Evolutionary conservation across 1,140 invertebrate genomes (phyloP).

Genomic region (Drosophila rhopaloa): DNA sequence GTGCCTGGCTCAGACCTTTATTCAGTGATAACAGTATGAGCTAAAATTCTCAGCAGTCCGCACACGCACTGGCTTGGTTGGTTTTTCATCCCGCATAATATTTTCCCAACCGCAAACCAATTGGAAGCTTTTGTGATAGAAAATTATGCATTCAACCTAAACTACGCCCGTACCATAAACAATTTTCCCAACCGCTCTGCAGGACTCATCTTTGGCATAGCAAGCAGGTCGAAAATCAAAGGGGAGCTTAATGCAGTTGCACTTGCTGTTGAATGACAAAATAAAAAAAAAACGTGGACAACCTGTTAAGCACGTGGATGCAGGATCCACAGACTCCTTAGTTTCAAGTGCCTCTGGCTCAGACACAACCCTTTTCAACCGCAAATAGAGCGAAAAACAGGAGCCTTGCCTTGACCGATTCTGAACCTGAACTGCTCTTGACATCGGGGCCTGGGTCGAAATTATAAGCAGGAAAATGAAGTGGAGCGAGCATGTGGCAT

Average conservation of each 20-base stretch:
- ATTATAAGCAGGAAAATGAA: conserved; percentile 20
- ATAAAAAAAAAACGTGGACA: conserved; percentile 30
- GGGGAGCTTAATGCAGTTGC: conserved; percentile 18
- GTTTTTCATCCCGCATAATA: conserved; percentile 25
- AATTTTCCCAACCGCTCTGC: conserved; percentile 8
- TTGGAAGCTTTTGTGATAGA: conserved; percentile 26
- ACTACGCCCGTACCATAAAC: conserved; percentile 5
- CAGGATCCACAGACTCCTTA: conserved; percentile 9
- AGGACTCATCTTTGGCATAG: conserved; percentile 18
- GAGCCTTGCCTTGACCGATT: conserved; percentile 60
- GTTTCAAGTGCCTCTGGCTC: conserved; percentile 24
- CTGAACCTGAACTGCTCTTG: conserved; percentile 60
- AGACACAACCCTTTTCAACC: conserved; percentile 41
- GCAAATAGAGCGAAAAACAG: conserved; percentile 41
- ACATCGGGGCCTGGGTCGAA: conserved; percentile 47
- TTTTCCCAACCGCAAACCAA: conserved; percentile 29
- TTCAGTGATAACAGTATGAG: not conserved
- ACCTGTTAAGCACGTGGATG: conserved; percentile 57
- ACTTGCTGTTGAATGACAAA: conserved; percentile 9
- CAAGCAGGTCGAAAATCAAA: conserved; percentile 29
- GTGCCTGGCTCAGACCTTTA: not conserved
- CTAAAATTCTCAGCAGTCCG: conserved; percentile 6
- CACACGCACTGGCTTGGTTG: not conserved
- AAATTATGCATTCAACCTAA: conserved; percentile 50
- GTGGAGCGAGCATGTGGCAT: conserved; percentile 43